A percentile compares a stretch with the other conserved stretches of the same genome.
Conservation (phyloP, 1,140 invertebrate species). For the Anthonomus grandis region DNA sequence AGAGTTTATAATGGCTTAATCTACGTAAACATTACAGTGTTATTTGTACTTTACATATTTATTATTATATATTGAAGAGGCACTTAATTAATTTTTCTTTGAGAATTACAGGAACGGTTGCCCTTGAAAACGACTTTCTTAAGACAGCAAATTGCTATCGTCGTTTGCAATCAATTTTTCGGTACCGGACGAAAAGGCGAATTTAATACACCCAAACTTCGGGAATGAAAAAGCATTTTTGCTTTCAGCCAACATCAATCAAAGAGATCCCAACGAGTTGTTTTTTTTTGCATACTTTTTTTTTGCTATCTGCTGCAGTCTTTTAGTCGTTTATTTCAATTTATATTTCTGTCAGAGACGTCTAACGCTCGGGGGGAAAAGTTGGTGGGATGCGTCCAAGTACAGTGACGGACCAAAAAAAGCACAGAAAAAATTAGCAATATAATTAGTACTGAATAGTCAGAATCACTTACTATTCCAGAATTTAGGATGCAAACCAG, state of each 20-base stretch:
- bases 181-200: conserved; percentile 10
- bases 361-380: conserved; percentile 9
- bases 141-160: conserved; percentile 9
- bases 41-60: too few species aligned
- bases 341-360: conserved; percentile 17
- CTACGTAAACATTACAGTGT: too few species aligned
- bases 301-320: conserved; percentile 4
- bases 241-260: conserved; percentile 14
- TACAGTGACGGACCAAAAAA: too few species aligned
- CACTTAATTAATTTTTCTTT: too few species aligned
- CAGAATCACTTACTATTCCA: too few species aligned
- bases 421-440: too few species aligned
- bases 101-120: too few species aligned
- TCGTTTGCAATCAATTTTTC: conserved; percentile 8
- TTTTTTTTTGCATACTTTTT: background rate
- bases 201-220: conserved; percentile 12
- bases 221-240: conserved; percentile 20
- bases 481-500: too few species aligned
- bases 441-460: too few species aligned
- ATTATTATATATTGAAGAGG: too few species aligned
- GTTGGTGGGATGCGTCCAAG: background rate
- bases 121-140: too few species aligned
- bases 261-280: background rate
- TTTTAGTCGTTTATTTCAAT: conserved; percentile 18
- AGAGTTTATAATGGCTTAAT: too few species aligned